Percentiles rank a stretch among this genome's conserved stretches.
phyloP scores from a whole-genome alignment of 1,140 invertebrate genomes.

The Eurosta solidaginis region DNA sequence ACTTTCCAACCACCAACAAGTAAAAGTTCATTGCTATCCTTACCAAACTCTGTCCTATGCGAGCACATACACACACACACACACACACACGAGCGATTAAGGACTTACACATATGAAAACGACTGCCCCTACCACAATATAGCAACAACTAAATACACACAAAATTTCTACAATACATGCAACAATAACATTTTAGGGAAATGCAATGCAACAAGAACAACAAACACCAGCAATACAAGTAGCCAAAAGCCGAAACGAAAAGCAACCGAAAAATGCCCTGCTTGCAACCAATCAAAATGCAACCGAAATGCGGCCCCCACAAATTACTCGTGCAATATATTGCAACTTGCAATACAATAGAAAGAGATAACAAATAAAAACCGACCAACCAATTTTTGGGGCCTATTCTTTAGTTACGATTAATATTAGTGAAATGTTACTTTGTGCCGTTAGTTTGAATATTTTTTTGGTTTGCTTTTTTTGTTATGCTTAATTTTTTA shows the following conservation, averaged over 20 bases:
- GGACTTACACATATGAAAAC: too few relatives aligned
- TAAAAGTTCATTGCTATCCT: background rate
- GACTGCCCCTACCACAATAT: background rate
- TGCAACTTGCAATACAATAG: slow-evolving; percentile 13
- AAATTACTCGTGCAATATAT: background rate
- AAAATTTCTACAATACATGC: background rate
- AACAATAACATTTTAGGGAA: background rate
- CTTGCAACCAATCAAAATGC: slow-evolving; percentile 30
- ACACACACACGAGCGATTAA: too few relatives aligned
- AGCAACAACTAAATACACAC: background rate
- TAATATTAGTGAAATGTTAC: slow-evolving; percentile 13
- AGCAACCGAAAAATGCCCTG: slow-evolving; percentile 24
- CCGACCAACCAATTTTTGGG: slow-evolving; percentile 24
- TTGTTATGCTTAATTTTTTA: background rate
- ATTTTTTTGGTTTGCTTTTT: background rate
- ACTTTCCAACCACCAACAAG: background rate
- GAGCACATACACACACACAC: background rate
- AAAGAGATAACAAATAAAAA: background rate
- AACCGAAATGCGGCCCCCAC: slow-evolving; percentile 26
- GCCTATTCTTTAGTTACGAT: background rate
- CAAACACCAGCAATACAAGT: background rate
- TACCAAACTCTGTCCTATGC: background rate
- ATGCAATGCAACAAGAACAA: background rate
- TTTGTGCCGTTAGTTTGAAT: background rate
- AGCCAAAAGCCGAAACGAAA: slow-evolving; percentile 21